Base-by-base conservation (phyloP, 1,140 invertebrate species). In the Halyomorpha halys region DNA sequence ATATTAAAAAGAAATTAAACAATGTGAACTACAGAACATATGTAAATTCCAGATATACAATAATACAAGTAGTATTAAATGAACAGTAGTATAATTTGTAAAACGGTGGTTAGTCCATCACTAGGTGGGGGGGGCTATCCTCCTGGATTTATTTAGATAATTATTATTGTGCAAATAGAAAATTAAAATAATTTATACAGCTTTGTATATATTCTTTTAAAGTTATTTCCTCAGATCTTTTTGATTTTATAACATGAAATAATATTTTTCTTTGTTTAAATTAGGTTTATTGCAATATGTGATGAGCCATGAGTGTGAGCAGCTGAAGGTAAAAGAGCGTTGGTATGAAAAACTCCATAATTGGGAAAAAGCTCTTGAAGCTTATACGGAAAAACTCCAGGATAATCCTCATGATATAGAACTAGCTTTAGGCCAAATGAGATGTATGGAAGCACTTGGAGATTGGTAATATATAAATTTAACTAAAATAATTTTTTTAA, bases 321-420 rank as follows among this genome's bases (percentile, higher is more conserved):
- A 84, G 64, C 76, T 89, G 3, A 83, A 87, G 76, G 88, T 97
- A 0, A 91, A 98, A 74, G 93, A 97, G 56, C 80, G 91, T 8
- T 99, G 97, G 97, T 98, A 98, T 73, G 97, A 99, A 73, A 98
- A 98, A 74, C 77, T 99, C 2, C 94, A 98, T 72, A 94, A 98
- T 71, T 99, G 96, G 96, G 93, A 98, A 68, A 91, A 92, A 73
- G 97, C 97, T 0, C 77, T 98, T 16, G 80, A 86, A 63, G 81
- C 94, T 0, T 99, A 99, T 72, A 78, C 84, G 53, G 82, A 85
- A 62, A 82, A 83, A 68, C 72, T 89, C 11, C 73, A 80, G 9
- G 74, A 78, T 9, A 68, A 70, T 27, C 67, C 76, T 0, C 73
- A 80, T 19, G 88, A 96, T 72, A 77, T 87, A 15, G 93, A 95